A percentile compares a stretch with the other conserved stretches of the same genome.
Conservation (phyloP, 2,113 vertebrate genomes). For the Hemiscyllium ocellatum region DNA sequence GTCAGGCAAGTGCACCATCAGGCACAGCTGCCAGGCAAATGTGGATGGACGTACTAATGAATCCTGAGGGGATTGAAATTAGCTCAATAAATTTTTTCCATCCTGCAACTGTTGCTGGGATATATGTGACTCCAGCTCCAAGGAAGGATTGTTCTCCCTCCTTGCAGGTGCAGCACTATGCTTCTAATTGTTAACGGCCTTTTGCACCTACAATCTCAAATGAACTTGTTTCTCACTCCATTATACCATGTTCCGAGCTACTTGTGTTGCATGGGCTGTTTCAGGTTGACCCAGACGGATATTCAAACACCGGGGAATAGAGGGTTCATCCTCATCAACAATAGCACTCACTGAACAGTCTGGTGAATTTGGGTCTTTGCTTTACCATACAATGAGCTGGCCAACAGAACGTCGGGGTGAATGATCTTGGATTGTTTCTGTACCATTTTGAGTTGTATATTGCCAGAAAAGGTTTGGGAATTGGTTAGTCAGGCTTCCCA, state of each 20-base stretch:
- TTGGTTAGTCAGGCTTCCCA: background rate
- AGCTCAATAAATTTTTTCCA: background rate
- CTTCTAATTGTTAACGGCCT: background rate
- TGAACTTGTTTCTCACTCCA: background rate
- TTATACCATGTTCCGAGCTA: too few relatives aligned
- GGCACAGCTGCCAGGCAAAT: background rate
- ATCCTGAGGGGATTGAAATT: background rate
- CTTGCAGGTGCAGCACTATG: background rate
- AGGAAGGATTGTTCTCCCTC: background rate
- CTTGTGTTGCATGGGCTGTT: background rate
- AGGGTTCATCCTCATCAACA: background rate
- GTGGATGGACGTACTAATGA: background rate
- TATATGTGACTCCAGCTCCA: background rate
- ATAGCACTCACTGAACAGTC: background rate
- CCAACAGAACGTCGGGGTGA: too few relatives aligned
- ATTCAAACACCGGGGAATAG: background rate
- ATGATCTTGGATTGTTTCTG: background rate
- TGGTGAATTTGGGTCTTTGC: background rate
- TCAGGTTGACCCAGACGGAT: background rate
- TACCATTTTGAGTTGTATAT: background rate
- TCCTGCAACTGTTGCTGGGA: background rate
- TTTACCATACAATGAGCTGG: background rate
- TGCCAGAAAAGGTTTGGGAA: background rate
- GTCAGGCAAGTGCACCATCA: background rate
- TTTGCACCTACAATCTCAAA: background rate